Evolutionary conservation across 1,140 invertebrate genomes (phyloP).

Genomic region (Meloidogyne hapla): DNA sequence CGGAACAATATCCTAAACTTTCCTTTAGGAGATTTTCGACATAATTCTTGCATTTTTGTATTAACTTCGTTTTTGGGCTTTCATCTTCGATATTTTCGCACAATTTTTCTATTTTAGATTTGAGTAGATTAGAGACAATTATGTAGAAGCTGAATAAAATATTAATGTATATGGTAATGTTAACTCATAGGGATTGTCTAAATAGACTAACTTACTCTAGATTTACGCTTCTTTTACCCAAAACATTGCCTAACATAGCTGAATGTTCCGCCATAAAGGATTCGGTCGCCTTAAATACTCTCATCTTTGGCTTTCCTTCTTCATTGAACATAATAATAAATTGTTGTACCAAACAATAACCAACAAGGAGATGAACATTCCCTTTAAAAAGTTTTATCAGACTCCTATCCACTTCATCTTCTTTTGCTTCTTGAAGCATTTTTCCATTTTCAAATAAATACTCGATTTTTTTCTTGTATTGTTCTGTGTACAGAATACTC

Average conservation of each 20-base stretch:
- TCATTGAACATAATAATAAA: neutral
- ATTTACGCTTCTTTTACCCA: neutral
- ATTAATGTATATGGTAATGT: too few species aligned
- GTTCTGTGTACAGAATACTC: neutral
- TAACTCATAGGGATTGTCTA: too few species aligned
- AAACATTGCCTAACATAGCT: neutral
- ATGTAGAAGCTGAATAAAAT: neutral
- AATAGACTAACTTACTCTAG: neutral
- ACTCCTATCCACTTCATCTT: neutral
- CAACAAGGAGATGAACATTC: neutral
- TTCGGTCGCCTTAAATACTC: neutral
- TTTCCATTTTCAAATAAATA: neutral
- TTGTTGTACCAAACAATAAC: neutral
- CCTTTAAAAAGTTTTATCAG: neutral
- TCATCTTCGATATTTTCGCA: neutral
- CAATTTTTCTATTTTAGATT: neutral
- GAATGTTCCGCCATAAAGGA: neutral
- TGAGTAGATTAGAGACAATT: neutral
- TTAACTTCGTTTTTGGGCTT: too few species aligned
- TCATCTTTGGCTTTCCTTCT: neutral
- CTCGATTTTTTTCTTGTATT: neutral
- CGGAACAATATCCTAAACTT: neutral
- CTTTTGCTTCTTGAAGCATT: neutral
- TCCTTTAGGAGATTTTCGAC: neutral
- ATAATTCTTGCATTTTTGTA: neutral